Base-by-base conservation (phyloP, 2,797 vertebrate genomes). In the Cossypha dichroa region DNA sequence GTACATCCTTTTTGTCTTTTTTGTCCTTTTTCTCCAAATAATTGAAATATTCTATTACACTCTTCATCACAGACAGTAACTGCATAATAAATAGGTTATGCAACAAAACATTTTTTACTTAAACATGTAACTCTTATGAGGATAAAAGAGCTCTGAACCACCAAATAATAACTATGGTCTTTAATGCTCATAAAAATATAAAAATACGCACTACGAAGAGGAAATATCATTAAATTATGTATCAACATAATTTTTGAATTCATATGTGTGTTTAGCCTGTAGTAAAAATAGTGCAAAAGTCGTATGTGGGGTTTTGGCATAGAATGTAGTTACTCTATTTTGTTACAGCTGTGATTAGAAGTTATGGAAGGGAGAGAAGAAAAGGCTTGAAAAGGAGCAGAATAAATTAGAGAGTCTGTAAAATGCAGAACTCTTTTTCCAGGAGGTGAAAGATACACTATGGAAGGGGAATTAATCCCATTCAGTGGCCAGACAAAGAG, bases 401-500 rank as follows among this genome's bases (percentile, higher is more conserved):
- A 85, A 66, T 88, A 56, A 91, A 38, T 83, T 41, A 83, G 7
- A 56, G 19, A 80, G 46, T 54, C 17, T 84, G 15, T 84, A 48
- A 76, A 49, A 80, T 60, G n/a, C 43, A 67, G 25, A 75, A 54
- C 15, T 40, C 89, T 55, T 72, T 69, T 91, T 92, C 68, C 67
- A 90, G 69, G 77, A 93, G 46, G 62, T 79, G 25, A 33, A 93
- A 59, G 56, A 88, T 66, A 63, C 28, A 23, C n/a, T 80, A 5
- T 68, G 55, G 80, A 89, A n/a, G 21, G 40, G 36, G 45, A 84
- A 56, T 91, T 64, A 55, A 55, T 49, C n/a, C 38, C 46, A 75
- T 70, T 60, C 67, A 63, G 59, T 60, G 68, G 75, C 90, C 85
- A 87, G 59, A 73, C 59, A 93, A 90, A 90, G 74, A 87, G 60